Evolutionary conservation across 2,888 invertebrate species (phyloP).

Genomic region (Drosophila lacicola): DNA sequence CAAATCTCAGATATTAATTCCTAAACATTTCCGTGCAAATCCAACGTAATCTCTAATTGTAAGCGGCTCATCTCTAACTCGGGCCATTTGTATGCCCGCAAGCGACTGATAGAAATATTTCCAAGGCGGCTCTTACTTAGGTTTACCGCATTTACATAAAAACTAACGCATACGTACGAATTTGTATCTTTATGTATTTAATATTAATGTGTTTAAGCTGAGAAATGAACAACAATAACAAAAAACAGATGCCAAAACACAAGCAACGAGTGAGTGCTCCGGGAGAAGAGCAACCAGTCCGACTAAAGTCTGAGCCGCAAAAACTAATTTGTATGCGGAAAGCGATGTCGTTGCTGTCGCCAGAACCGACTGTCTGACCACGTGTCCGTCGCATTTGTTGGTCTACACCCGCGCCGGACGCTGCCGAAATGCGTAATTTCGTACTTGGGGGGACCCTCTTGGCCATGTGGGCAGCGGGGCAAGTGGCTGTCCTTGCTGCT

Average conservation of each 20-base stretch:
- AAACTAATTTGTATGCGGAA: slow-evolving; percentile 80
- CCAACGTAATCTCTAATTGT: slow-evolving; percentile 38
- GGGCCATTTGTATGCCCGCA: not conserved
- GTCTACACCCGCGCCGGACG: slow-evolving; percentile 54
- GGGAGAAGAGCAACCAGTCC: slow-evolving; percentile 23
- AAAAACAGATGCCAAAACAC: slow-evolving; percentile 36
- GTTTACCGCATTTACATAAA: slow-evolving; percentile 41
- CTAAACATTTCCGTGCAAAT: slow-evolving; percentile 11
- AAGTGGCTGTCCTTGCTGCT: slow-evolving; percentile 34
- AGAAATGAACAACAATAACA: slow-evolving; percentile 30
- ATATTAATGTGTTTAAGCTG: slow-evolving; percentile 67
- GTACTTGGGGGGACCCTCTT: slow-evolving; percentile 26
- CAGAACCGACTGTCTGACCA: slow-evolving; percentile 54
- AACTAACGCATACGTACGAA: slow-evolving; percentile 52
- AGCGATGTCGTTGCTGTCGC: slow-evolving; percentile 58
- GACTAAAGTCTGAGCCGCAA: slow-evolving; percentile 40
- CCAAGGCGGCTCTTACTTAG: slow-evolving; percentile 5
- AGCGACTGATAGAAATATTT: slow-evolving; percentile 24
- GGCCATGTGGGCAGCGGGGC: slow-evolving; percentile 35
- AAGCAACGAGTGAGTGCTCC: slow-evolving; percentile 4
- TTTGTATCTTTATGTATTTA: slow-evolving; percentile 59
- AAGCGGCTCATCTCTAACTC: slow-evolving; percentile 21
- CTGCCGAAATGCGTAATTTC: slow-evolving; percentile 74
- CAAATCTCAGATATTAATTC: not conserved
- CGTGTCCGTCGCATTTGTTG: slow-evolving; percentile 55